Base-by-base conservation (phyloP, 35 echinoderm and acorn worm genomes). In the Eucidaris tribuloides region DNA sequence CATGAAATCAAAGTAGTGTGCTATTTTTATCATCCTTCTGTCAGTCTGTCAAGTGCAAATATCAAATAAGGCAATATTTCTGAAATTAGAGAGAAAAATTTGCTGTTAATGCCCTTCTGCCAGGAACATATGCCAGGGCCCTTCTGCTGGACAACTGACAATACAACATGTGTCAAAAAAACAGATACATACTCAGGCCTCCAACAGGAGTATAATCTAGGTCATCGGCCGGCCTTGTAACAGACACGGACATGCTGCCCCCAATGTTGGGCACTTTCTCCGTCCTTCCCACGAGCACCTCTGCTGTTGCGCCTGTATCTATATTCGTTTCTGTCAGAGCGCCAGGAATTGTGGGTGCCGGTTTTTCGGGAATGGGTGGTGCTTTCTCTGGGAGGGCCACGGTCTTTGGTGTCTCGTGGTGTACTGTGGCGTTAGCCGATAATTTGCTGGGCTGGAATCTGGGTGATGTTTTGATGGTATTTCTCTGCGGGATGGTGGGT, bases 231-330 rank as follows among this genome's bases (percentile, higher is more conserved):
- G 62, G 37, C 22, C 27, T 83, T 2, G 43, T 42, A 23, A 84
- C 35, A 9, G 82, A 44, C 2, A 70, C 42, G 5, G 68, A 42
- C 9, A 74, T 22, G 11, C 68, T 74, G 35, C 68, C 68, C n/a
- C 68, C 68, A 40, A 74, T 74, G 1, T 24, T 17, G 1, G 68
- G 46, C 45, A 35, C 65, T 29, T 48, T 71, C 41, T 54, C 83
- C 38, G 68, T 41, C 68, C 68, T 74, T 65, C 88, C 88, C 1
- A 81, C 52, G 4, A 93, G 62, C 36, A 93, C 62, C 78, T 93
- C 91, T 24, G 91, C 79, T 5, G 84, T 93, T 3, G 91, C 91
- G 17, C 91, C 91, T 1, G 91, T 93, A 38, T 93, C 91, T 2
- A 93, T 71, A 42, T 93, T 93, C 0, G 91, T 93, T 70, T 93